Conservation (phyloP, 2,113 vertebrate species). For the Cercopithecus mona region DNA sequence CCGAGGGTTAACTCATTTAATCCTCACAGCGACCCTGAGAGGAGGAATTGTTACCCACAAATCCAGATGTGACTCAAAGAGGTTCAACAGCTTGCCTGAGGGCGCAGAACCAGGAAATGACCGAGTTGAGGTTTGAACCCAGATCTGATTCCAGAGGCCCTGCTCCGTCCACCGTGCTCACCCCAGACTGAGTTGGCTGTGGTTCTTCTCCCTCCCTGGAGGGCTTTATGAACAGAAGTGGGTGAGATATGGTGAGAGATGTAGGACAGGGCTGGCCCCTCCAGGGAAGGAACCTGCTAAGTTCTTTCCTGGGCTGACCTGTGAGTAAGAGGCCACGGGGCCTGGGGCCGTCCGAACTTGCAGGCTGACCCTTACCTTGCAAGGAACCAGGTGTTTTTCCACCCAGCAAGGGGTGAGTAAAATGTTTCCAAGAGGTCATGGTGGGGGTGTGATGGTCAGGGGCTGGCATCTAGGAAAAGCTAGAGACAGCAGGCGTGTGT, state of each 20-base stretch:
- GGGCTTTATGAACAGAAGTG: neutral
- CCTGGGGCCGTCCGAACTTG: neutral
- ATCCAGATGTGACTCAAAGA: neutral
- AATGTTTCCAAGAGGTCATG: neutral
- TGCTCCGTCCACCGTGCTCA: neutral
- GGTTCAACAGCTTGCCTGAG: neutral
- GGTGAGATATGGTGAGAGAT: neutral
- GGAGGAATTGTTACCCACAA: neutral
- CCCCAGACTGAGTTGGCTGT: neutral
- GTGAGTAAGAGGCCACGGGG: conserved; percentile 9
- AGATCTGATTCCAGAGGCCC: neutral
- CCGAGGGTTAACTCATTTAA: conserved; percentile 11
- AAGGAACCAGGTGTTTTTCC: neutral
- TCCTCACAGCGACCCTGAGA: neutral
- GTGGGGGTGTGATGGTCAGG: neutral
- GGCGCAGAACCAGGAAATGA: neutral
- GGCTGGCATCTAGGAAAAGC: neutral
- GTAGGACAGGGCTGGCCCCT: neutral
- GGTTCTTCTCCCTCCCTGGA: neutral
- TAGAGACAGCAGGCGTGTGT: neutral
- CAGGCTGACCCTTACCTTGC: neutral
- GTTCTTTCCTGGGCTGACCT: neutral
- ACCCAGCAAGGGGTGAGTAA: neutral
- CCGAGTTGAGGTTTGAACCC: neutral
- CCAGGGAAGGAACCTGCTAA: neutral